Evolutionary conservation across 2,888 invertebrate species (phyloP).

Genomic region (Romanomermis culicivorax): DNA sequence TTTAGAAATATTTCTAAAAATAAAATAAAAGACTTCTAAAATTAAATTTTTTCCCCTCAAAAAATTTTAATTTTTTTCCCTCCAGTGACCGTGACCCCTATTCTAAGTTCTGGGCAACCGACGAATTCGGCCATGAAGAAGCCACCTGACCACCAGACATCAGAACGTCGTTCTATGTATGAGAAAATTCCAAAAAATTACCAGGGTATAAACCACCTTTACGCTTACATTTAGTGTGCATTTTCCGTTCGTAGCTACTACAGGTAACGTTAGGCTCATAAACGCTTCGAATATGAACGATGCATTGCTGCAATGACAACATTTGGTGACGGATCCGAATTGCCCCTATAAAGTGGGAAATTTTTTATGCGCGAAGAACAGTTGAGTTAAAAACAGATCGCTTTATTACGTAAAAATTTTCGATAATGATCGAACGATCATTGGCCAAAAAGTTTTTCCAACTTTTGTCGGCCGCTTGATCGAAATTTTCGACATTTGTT

Average conservation of each 20-base stretch:
- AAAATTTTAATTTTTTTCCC: no score
- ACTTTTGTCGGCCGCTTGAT: not conserved
- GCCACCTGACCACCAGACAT: no score
- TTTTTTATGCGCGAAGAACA: not conserved
- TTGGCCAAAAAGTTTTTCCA: not conserved
- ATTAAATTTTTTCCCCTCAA: no score
- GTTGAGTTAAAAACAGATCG: not conserved
- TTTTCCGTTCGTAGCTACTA: conserved; percentile 42
- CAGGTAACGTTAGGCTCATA: conserved; percentile 57
- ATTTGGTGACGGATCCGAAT: conserved; percentile 56
- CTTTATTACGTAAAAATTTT: not conserved
- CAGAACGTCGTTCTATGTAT: no score
- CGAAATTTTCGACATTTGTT: not conserved
- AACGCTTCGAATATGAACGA: conserved; percentile 69
- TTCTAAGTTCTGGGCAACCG: no score
- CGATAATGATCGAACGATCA: not conserved
- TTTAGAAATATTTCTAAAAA: no score
- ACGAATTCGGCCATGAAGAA: no score
- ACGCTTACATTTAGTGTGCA: conserved; percentile 44
- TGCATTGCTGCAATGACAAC: conserved; percentile 47
- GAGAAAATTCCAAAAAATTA: no score
- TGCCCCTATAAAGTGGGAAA: conserved; percentile 47
- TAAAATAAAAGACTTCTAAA: no score
- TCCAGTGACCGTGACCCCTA: no score
- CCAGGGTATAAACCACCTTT: no score